phyloP scores from a whole-genome alignment of 35 echinoderm and acorn worm species.

The Antedon bifida region DNA sequence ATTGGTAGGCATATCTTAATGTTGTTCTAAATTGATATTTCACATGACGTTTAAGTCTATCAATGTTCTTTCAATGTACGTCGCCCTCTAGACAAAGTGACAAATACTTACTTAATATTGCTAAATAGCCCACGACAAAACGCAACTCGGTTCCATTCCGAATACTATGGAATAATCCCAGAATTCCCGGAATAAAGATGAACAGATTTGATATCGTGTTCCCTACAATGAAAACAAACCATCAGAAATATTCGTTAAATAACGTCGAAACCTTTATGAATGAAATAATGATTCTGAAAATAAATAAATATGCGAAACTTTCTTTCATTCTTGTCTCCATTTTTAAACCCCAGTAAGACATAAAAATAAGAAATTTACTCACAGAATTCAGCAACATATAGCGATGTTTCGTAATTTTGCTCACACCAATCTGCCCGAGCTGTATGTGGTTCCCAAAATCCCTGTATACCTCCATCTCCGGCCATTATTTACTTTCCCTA shows the following conservation, averaged over 20 bases:
- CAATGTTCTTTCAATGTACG: too few species aligned
- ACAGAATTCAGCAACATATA: slow-evolving; percentile 32
- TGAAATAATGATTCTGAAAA: too few species aligned
- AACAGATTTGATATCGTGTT: neutral
- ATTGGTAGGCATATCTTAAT: too few species aligned
- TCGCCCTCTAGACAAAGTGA: neutral
- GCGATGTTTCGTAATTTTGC: slow-evolving; percentile 21
- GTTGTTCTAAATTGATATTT: too few species aligned
- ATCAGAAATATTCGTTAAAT: too few species aligned
- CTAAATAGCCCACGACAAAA: neutral
- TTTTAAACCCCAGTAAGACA: too few species aligned
- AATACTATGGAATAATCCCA: neutral
- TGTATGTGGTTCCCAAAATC: slow-evolving; percentile 23
- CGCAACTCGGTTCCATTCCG: neutral
- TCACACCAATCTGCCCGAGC: slow-evolving; percentile 27
- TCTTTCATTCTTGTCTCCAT: too few species aligned
- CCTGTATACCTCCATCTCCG: neutral
- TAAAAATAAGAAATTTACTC: slow-evolving; percentile 2
- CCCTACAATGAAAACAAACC: neutral
- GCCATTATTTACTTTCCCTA: neutral
- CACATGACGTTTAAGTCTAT: too few species aligned
- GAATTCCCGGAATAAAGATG: neutral
- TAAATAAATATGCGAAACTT: too few species aligned
- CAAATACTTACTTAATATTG: neutral
- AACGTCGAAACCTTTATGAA: too few species aligned